A percentile compares a stretch with the other conserved stretches of the same genome.
These are phyloP conservation scores for Oscheius myriophilus DNA, from an alignment of 2,888 invertebrate species.

Conservation along the genomic window DNA sequence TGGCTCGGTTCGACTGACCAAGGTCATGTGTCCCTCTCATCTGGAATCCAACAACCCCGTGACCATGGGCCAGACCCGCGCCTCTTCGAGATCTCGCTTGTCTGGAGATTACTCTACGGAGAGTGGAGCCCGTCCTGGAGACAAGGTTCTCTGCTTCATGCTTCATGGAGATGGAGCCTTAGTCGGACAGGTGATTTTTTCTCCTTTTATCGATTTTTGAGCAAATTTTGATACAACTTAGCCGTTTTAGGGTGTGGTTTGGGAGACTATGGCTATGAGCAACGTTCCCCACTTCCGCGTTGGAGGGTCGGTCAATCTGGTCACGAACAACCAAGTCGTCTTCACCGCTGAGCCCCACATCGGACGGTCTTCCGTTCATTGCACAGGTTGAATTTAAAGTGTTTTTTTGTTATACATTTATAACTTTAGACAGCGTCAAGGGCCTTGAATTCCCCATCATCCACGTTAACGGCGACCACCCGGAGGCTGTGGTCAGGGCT, in stretches of 20 bases:
- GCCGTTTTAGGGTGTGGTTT: slow-evolving; percentile 74
- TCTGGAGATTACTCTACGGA: slow-evolving; percentile 81
- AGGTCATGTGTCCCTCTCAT: slow-evolving; percentile 95
- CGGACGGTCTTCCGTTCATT: slow-evolving; percentile 77
- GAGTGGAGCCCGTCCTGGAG: slow-evolving; percentile 55
- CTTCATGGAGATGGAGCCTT: slow-evolving; percentile 96
- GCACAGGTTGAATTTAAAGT: slow-evolving; percentile 74
- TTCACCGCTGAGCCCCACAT: slow-evolving; percentile 61
- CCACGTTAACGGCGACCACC: slow-evolving; percentile 93
- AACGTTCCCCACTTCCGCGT: slow-evolving; percentile 87
- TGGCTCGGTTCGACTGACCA: slow-evolving; percentile 79
- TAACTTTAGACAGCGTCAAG: slow-evolving; percentile 78
- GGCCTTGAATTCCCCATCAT: slow-evolving; percentile 87
- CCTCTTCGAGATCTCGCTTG: slow-evolving; percentile 44
- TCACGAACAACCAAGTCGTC: slow-evolving; percentile 84
- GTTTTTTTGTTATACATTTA: too few relatives aligned
- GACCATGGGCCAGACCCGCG: slow-evolving; percentile 87
- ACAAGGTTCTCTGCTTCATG: slow-evolving; percentile 75
- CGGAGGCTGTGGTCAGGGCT: slow-evolving; percentile 82
- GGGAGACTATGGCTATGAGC: slow-evolving; percentile 87
- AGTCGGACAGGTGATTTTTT: slow-evolving; percentile 79
- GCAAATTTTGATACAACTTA: too few relatives aligned
- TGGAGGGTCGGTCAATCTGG: slow-evolving; percentile 90
- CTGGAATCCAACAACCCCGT: slow-evolving; percentile 92
- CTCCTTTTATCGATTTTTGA: too few relatives aligned